phyloP scores from a whole-genome alignment of 2,113 vertebrate genomes.

The Phalacrocorax carbo region DNA sequence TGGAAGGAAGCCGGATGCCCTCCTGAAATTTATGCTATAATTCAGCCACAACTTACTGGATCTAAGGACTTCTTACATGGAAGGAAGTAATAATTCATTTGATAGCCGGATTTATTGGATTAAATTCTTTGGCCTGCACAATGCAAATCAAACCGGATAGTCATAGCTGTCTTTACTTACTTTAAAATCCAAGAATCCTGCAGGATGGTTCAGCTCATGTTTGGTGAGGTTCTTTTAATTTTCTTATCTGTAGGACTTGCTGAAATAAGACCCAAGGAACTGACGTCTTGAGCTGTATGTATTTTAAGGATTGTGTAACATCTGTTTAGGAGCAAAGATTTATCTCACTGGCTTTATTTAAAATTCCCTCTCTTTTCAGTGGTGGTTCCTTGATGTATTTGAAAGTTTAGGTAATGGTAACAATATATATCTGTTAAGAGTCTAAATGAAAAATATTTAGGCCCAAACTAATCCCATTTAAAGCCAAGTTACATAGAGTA shows the following conservation, averaged over 20 bases:
- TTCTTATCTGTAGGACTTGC: not conserved
- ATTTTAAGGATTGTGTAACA: not conserved
- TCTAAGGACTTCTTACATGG: slow-evolving; percentile 24
- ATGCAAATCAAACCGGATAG: slow-evolving; percentile 15
- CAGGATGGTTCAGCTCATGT: not conserved
- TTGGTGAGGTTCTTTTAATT: not conserved
- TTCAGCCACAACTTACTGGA: slow-evolving; percentile 25
- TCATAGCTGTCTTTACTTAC: not conserved
- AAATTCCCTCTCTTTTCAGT: not conserved
- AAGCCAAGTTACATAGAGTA: not conserved
- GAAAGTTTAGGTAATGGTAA: not conserved
- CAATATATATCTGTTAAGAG: not conserved
- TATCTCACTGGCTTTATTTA: not conserved
- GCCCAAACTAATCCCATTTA: not conserved
- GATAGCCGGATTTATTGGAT: not conserved
- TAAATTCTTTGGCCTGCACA: not conserved
- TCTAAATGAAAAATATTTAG: not conserved
- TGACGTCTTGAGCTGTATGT: not conserved
- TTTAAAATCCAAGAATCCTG: not conserved
- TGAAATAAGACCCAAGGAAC: not conserved
- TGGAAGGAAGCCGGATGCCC: slow-evolving; percentile 27
- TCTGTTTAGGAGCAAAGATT: not conserved
- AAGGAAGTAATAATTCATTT: slow-evolving; percentile 23
- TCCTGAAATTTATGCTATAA: slow-evolving; percentile 28
- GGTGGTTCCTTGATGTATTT: not conserved